Evolutionary conservation across 2,797 vertebrate species (phyloP), one percentile per base, ranked within the genome.

Genomic region (Phrynocephalus guinanensis): DNA sequence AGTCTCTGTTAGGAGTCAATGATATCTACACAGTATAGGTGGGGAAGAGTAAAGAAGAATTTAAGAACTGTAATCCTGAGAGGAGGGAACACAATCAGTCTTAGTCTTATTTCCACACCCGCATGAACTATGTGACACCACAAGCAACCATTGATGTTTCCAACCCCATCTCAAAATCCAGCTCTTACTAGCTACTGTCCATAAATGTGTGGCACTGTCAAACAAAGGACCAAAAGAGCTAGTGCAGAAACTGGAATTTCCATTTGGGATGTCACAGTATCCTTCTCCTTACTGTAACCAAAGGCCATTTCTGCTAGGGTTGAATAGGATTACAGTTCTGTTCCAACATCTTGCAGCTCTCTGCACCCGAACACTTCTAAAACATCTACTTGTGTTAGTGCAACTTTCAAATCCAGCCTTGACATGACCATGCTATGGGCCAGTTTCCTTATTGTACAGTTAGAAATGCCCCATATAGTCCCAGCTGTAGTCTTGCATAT

Each of bases 251-350:
- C 10, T 6, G 83, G 86, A 92, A 94, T 83, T 8, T 48, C 1
- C 26, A 15, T 91, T 87, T 93, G 8, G 90, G 83, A 90, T 92
- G 60, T 90, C 81, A 84, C 88, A 82, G 86, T 90, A 91, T 92
- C 89, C 89, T 91, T n/a, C n/a, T 30, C 92, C 87, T 33, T 92
- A 89, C 86, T 88, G 71, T 87, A 92, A 90, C 90, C 93, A 93
- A 93, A 93, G 67, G 84, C 84, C 90, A n/a, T 92, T 93, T 93
- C 93, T 92, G 8, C 48, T 48, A 11, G 68, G 2, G 7, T 26
- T 71, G 68, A 18, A 28, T 70, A 6, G 63, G 78, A 28, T 6
- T 33, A 5, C 26, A 50, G n/a, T 78, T 70, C 48, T 52, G 28
- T 26, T 48, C 63, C 28, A 71, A 52, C 16, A 20, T 52, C 0